Evolutionary conservation across 2,888 invertebrate genomes (phyloP).

Genomic region (Drosophila emarginata): DNA sequence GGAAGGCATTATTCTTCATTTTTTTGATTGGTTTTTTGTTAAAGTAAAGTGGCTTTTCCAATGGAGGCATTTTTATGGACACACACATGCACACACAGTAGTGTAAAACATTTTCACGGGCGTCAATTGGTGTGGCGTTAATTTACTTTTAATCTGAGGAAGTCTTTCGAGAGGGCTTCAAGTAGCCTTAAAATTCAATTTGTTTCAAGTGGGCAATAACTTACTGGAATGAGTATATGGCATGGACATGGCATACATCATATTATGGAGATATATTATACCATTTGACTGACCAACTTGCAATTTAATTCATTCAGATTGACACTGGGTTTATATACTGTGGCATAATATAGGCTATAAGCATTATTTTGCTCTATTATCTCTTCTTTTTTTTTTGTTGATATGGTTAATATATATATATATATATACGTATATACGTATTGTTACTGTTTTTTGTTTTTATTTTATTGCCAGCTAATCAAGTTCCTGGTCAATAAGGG

Average conservation of each 20-base stretch:
- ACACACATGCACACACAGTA: not conserved
- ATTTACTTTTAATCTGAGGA: constrained; percentile 51
- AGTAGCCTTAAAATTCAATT: constrained; percentile 12
- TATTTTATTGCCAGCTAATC: not conserved
- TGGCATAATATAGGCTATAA: not conserved
- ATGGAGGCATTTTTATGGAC: not conserved
- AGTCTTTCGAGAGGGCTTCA: constrained; percentile 14
- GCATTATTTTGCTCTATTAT: not conserved
- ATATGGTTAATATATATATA: too few species aligned
- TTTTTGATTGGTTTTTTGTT: too few species aligned
- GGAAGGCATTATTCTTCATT: too few species aligned
- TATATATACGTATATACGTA: too few species aligned
- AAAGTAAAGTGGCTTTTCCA: too few species aligned
- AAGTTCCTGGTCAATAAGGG: not conserved
- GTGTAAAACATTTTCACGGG: not conserved
- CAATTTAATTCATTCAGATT: not conserved
- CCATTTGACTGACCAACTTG: not conserved
- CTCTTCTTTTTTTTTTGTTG: not conserved
- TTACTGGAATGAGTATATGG: not conserved
- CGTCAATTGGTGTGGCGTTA: constrained; percentile 26
- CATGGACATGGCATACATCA: not conserved
- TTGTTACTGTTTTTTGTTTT: not conserved
- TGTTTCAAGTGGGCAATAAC: not conserved
- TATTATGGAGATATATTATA: not conserved
- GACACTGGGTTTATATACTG: not conserved